phyloP scores from a whole-genome alignment of 2,113 vertebrate species.

The Symphodus melops region DNA sequence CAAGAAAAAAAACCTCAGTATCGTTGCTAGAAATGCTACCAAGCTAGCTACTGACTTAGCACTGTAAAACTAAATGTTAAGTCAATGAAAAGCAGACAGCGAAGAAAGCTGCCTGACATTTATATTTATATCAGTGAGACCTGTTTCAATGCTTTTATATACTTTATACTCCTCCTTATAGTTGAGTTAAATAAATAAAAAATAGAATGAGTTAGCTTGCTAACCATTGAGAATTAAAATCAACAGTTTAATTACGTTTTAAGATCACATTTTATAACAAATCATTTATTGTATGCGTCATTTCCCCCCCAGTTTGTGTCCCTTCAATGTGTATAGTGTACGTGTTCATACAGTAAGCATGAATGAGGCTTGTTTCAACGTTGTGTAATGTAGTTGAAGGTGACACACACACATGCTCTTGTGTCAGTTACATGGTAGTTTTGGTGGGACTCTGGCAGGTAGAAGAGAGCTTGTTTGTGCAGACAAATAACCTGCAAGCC shows the following conservation, averaged over 20 bases:
- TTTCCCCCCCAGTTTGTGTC: neutral
- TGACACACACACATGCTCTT: neutral
- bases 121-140: too few species aligned
- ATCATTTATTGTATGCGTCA: too few species aligned
- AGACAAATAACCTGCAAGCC: neutral
- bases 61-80: neutral
- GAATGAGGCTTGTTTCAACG: neutral
- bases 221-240: neutral
- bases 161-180: too few species aligned
- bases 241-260: too few species aligned
- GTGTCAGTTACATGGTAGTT: too few species aligned
- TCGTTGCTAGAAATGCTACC: neutral
- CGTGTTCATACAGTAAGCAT: neutral
- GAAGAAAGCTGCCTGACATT: too few species aligned
- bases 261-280: too few species aligned
- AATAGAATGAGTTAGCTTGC: neutral
- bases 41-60: neutral
- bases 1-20: too few species aligned
- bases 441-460: too few species aligned
- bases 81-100: too few species aligned
- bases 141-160: too few species aligned
- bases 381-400: neutral
- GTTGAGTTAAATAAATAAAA: rapidly evolving
- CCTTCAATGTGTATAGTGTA: neutral
- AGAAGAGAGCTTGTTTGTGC: neutral